Percentiles rank a stretch among this genome's conserved stretches.
Evolutionary conservation across 2,113 vertebrate genomes (phyloP).

Genomic region (Rallus limicola): DNA sequence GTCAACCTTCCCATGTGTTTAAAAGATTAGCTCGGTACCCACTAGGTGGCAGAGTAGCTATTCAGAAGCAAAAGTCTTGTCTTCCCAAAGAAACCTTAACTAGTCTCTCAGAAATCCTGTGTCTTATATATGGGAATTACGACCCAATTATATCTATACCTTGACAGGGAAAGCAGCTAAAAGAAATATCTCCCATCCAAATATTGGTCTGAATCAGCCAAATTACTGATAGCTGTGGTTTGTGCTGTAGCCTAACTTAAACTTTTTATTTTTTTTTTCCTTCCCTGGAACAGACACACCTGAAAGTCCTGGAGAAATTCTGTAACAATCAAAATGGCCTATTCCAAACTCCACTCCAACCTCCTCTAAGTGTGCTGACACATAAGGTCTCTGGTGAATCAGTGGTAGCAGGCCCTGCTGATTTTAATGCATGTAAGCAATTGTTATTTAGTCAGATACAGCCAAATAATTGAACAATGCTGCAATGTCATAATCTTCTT

Average conservation of each 20-base stretch:
- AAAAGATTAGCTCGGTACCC: not conserved
- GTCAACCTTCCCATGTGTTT: not conserved
- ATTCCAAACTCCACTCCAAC: not conserved
- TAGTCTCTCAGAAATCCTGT: not conserved
- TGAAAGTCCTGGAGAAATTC: not conserved
- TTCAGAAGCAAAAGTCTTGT: not conserved
- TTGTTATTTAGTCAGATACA: not conserved
- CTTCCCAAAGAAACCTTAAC: not conserved
- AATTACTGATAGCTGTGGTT: not conserved
- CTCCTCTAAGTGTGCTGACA: not conserved
- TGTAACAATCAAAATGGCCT: not conserved
- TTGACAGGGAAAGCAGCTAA: not conserved
- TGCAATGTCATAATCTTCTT: not conserved
- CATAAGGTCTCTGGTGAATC: not conserved
- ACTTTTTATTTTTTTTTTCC: not conserved
- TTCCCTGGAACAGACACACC: not conserved
- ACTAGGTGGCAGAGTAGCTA: conserved; percentile 63
- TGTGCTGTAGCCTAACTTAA: not conserved
- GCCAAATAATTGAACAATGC: not conserved
- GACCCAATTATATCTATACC: not conserved
- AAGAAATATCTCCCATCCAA: not conserved
- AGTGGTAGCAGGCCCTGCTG: not conserved
- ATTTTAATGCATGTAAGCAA: not conserved
- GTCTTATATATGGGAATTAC: not conserved
- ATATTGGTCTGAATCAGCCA: not conserved